Evolutionary conservation across 2,797 vertebrate genomes (phyloP), one percentile per base, ranked within the genome.

Genomic region (Arrhamphus sclerolepis): DNA sequence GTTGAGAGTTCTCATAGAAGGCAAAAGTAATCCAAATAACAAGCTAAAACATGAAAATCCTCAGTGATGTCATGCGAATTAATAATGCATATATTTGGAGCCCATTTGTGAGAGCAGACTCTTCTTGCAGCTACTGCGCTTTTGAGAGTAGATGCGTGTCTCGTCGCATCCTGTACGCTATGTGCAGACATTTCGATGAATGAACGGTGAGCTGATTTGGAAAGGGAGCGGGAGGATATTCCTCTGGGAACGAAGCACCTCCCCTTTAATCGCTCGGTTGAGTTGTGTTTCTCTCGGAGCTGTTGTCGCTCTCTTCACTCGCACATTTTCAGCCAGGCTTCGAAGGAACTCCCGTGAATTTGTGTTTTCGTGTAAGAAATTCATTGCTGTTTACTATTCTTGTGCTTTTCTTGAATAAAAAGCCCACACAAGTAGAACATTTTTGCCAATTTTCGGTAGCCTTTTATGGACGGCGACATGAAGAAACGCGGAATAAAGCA

Each of bases 201-300:
- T 81, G 81, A 81, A 75, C 77, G 75, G 68, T 88, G 82, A 84
- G 81, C 80, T 74, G 78, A 84, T 59, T 58, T 62, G 48, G 70
- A 83, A 79, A 62, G 56, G 70, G 74, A 79, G 48, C 52, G 61
- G 77, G 64, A 81, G 74, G 82, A 56, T 77, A 59, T 16, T 87
- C 88, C 87, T 14, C 43, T 19, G 87, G 88, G 86, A 84, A 38
- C 1, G 40, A 81, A 89, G 86, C 80, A 6, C 87, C 90, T 92
- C 91, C 90, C 91, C 92, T 92, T 92, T 89, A 90, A 90, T 66
- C 82, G 85, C 86, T 77, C 72, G 60, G 61, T 31, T 73, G 85
- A 87, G 76, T 86, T 65, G 38, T 22, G 39, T 50, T 83, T 77
- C 63, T 80, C 74, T 56, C 70, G 7, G 63, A 59, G 77, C 77